Evolutionary conservation across 92 coral and sea anemone genomes (phyloP).

Genomic region (Paragorgia papillata): DNA sequence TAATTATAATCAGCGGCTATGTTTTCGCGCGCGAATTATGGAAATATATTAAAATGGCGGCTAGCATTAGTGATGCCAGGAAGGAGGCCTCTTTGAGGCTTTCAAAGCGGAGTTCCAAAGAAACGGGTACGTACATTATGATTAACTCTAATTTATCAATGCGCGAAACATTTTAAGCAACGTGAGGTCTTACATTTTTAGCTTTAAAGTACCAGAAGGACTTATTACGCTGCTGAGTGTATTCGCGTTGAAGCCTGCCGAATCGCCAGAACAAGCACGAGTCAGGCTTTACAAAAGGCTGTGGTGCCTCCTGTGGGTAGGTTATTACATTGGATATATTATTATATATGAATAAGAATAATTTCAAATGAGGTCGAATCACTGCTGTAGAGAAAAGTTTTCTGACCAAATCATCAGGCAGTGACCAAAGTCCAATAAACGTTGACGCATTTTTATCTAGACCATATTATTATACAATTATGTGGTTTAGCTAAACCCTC

Average conservation of each 20-base stretch:
- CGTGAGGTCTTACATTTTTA: conserved; percentile 9
- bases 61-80: too few species aligned
- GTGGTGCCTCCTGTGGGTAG: conserved; percentile 56
- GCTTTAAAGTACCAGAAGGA: conserved; percentile 39
- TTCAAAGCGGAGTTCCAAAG: conserved; percentile 45
- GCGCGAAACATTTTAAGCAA: background rate
- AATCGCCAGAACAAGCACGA: conserved; percentile 36
- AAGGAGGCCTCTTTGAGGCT: background rate
- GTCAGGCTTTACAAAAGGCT: conserved; percentile 43
- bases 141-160: background rate
- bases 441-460: too few species aligned
- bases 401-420: conserved; percentile 30
- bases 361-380: too few species aligned
- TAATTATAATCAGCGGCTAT: too few species aligned
- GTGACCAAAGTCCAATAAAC: conserved; percentile 29
- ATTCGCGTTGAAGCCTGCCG: conserved; percentile 39
- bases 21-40: too few species aligned
- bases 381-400: too few species aligned
- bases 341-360: too few species aligned
- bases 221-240: conserved; percentile 17
- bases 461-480: too few species aligned
- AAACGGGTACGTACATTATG: conserved; percentile 49
- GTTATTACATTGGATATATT: conserved; percentile 16
- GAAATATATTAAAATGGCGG: too few species aligned
- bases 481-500: too few species aligned